phyloP scores from a whole-genome alignment of 2,888 invertebrate genomes.

The Ischnura elegans region DNA sequence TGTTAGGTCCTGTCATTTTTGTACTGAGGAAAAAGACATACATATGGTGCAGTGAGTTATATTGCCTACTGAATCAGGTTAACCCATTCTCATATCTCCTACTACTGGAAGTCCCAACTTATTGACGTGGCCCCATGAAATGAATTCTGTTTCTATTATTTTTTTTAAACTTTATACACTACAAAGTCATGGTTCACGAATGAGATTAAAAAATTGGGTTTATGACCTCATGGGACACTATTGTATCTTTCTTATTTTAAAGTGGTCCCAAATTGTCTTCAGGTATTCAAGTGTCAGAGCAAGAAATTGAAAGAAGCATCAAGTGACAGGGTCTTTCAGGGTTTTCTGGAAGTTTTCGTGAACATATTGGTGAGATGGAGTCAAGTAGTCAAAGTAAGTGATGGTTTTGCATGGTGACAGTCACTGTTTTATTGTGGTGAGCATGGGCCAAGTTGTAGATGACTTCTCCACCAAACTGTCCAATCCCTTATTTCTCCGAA shows the following conservation, averaged over 20 bases:
- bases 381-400: background rate
- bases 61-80: background rate
- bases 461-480: background rate
- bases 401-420: background rate
- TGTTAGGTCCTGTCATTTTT: background rate
- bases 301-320: background rate
- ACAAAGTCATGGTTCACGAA: background rate
- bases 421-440: conserved; percentile 24
- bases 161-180: background rate
- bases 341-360: background rate
- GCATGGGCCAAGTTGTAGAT: background rate
- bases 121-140: background rate
- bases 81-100: background rate
- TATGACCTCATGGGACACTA: background rate
- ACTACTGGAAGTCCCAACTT: background rate
- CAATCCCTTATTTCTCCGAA: background rate
- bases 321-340: background rate
- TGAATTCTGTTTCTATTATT: background rate
- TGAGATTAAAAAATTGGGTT: background rate
- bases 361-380: background rate
- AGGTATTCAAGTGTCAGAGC: background rate
- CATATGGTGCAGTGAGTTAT: background rate
- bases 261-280: too few species aligned
- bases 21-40: background rate
- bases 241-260: background rate